A percentile compares a stretch with the other conserved stretches of the same genome.
phyloP scores from a whole-genome alignment of 2,113 vertebrate genomes.

The Coptodon rendalli region DNA sequence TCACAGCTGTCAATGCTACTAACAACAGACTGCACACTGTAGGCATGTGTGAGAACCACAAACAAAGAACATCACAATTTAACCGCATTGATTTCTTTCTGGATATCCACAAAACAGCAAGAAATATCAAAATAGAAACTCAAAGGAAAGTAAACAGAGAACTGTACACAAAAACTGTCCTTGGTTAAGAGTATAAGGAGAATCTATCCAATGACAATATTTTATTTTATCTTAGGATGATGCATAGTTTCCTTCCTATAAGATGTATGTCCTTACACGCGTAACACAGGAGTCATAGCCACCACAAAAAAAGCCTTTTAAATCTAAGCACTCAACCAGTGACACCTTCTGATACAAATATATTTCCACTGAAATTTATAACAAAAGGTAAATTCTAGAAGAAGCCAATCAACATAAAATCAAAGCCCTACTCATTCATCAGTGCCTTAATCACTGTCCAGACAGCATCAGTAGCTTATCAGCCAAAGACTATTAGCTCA shows the following conservation, averaged over 20 bases:
- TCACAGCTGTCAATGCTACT: background rate
- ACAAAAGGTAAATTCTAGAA: background rate
- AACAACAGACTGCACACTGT: background rate
- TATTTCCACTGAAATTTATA: background rate
- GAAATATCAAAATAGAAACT: background rate
- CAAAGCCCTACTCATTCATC: background rate
- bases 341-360: background rate
- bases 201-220: background rate
- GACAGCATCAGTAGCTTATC: conserved; percentile 21
- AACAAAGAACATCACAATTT: background rate
- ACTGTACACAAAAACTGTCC: background rate
- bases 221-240: background rate
- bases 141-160: background rate
- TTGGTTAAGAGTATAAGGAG: background rate
- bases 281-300: background rate
- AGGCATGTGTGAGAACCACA: background rate
- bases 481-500: background rate
- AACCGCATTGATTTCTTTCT: background rate
- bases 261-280: background rate
- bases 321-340: background rate
- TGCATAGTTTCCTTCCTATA: background rate
- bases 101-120: background rate
- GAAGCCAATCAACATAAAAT: background rate
- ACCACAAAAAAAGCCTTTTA: background rate
- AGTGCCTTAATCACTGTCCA: background rate